Percentiles rank a stretch among this genome's conserved stretches.
These are phyloP conservation scores for Melipona quadrifasciata DNA, from an alignment of 1,140 invertebrate species.

Conservation along the genomic window DNA sequence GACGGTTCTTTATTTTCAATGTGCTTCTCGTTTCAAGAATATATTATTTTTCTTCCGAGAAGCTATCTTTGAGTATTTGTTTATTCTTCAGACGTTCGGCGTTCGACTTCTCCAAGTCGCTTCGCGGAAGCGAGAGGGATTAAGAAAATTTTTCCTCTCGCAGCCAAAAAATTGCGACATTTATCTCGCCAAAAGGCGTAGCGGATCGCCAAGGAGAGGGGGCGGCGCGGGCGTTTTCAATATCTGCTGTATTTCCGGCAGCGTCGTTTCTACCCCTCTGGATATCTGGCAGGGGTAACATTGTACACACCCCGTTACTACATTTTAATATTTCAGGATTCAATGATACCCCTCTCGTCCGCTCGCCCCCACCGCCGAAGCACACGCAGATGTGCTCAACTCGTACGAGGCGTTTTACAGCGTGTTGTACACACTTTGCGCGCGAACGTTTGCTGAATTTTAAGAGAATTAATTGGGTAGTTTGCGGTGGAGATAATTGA, in stretches of 20 bases:
- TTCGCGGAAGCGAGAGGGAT: not conserved
- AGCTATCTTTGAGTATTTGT: no score
- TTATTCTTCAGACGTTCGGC: no score
- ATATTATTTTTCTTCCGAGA: no score
- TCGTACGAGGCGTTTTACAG: not conserved
- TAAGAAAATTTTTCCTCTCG: no score
- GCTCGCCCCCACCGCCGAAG: not conserved
- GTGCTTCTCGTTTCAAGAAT: no score
- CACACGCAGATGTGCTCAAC: constrained; percentile 56
- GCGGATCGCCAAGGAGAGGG: constrained; percentile 69
- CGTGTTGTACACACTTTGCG: not conserved
- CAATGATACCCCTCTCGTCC: constrained; percentile 60
- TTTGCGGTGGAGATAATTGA: not conserved
- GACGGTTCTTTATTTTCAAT: no score
- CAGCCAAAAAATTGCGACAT: not conserved
- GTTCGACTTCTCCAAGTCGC: not conserved
- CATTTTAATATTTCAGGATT: constrained; percentile 74
- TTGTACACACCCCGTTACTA: constrained; percentile 65
- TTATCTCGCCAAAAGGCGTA: constrained; percentile 46
- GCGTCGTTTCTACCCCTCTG: constrained; percentile 63
- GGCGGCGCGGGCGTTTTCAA: constrained; percentile 71
- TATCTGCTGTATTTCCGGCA: constrained; percentile 77
- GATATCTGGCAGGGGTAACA: constrained; percentile 63
- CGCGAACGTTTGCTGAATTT: not conserved
- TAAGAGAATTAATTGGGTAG: constrained; percentile 15